These are phyloP conservation scores for Hirundichthys speculiger DNA, from an alignment of 2,113 vertebrate genomes.

Conservation along the genomic window DNA sequence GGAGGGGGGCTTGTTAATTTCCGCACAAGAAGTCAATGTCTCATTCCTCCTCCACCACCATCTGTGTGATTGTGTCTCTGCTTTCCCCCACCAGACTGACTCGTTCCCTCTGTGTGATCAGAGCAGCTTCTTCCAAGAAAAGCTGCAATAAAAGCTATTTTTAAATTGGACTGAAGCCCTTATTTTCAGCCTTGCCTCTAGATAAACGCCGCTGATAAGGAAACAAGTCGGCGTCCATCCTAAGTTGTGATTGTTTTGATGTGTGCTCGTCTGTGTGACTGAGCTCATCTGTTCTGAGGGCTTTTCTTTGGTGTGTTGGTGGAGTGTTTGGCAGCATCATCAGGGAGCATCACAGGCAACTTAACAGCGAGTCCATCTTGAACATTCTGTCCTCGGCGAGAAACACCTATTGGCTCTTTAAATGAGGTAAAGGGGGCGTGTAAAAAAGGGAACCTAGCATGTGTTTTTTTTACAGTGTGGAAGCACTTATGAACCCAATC, in stretches of 20 bases:
- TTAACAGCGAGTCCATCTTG: not conserved
- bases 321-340: too few relatives aligned
- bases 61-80: conserved; percentile 24
- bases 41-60: conserved; percentile 9
- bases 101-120: conserved; percentile 49
- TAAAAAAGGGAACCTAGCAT: conserved; percentile 22
- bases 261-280: conserved; percentile 21
- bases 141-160: conserved; percentile 78
- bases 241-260: conserved; percentile 16
- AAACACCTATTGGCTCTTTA: not conserved
- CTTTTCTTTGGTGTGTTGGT: conserved; percentile 4
- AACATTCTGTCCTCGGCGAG: conserved; percentile 3
- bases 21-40: conserved; percentile 18
- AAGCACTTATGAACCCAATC: conserved; percentile 35
- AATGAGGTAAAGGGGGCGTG: not conserved
- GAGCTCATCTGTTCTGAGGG: conserved; percentile 33
- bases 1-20: conserved; percentile 2
- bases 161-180: conserved; percentile 62
- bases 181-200: conserved; percentile 29
- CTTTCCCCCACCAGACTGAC: conserved; percentile 26
- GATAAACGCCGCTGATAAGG: conserved; percentile 13
- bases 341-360: not conserved
- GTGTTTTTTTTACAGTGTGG: conserved; percentile 9
- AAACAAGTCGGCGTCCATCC: conserved; percentile 12
- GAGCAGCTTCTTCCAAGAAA: conserved; percentile 54